A percentile compares a stretch with the other conserved stretches of the same genome.
phyloP scores from a whole-genome alignment of 2,888 invertebrate species.

The Drosophila affinis region DNA sequence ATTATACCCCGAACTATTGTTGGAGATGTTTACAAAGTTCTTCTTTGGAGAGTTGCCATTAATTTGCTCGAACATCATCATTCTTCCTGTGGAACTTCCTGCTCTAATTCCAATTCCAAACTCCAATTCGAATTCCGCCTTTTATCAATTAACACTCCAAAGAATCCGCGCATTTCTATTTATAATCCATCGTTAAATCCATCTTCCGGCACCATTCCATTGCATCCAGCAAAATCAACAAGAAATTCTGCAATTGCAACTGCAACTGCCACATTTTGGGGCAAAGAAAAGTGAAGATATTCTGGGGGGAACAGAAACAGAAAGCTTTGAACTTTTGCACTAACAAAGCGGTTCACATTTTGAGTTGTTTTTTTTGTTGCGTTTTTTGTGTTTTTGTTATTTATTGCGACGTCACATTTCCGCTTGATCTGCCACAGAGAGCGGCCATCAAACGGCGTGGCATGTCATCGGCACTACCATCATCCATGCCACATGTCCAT shows the following conservation, averaged over 20 bases:
- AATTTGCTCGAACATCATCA: background rate
- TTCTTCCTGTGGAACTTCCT: constrained; percentile 1
- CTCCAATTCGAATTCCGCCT: constrained; percentile 26
- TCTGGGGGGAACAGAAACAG: background rate
- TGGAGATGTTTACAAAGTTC: background rate
- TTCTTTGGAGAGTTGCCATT: background rate
- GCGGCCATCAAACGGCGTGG: constrained; percentile 64
- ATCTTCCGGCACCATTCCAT: background rate
- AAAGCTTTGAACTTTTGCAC: constrained; percentile 69
- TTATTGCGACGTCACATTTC: constrained; percentile 80
- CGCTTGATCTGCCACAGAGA: constrained; percentile 75
- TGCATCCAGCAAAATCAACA: background rate
- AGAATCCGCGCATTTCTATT: constrained; percentile 16
- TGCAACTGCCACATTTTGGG: background rate
- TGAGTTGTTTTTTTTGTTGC: constrained; percentile 40
- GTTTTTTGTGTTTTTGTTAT: constrained; percentile 58
- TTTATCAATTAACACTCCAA: constrained; percentile 21
- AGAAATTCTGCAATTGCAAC: background rate
- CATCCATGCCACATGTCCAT: constrained; percentile 19
- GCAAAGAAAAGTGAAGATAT: background rate
- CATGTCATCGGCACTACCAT: constrained; percentile 45
- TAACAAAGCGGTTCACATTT: constrained; percentile 60
- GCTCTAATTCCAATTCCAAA: constrained; percentile 31
- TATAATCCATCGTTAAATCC: constrained; percentile 10
- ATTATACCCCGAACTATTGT: background rate